Conservation (phyloP, 2,797 vertebrate genomes). For the Sylvia borin region DNA sequence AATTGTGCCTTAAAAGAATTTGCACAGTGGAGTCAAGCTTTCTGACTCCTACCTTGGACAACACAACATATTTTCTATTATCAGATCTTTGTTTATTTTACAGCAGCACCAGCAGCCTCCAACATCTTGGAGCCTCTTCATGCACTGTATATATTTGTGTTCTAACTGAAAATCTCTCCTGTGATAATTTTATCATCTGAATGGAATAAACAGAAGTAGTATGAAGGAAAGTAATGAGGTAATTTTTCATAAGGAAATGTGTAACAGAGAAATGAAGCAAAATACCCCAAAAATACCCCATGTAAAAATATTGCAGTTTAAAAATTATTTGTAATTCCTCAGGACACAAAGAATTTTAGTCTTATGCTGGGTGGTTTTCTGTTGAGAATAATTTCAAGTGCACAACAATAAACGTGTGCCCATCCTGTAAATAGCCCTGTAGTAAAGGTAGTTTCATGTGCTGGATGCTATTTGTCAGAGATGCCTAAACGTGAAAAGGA, state of each 20-base stretch:
- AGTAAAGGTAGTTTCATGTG: background rate
- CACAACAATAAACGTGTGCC: background rate
- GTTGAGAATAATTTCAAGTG: background rate
- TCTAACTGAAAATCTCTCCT: background rate
- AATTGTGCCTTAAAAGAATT: background rate
- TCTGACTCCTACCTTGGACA: background rate
- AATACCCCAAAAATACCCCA: background rate
- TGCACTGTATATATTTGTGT: rapidly evolving
- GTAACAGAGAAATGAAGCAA: background rate
- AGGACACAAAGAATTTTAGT: background rate
- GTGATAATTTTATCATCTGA: background rate
- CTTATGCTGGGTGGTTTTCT: background rate
- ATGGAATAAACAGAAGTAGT: background rate
- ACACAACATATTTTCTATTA: background rate
- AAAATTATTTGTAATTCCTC: background rate
- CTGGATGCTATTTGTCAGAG: background rate
- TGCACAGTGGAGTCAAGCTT: background rate
- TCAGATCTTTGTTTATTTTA: background rate
- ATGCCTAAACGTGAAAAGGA: background rate
- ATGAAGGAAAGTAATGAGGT: background rate
- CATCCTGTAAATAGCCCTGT: background rate
- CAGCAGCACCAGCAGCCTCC: background rate
- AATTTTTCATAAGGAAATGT: background rate
- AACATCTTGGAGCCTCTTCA: background rate
- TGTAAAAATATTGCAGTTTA: background rate